Evolutionary conservation across 2,888 invertebrate genomes (phyloP), one percentile per base, ranked within the genome.

Genomic region (Drosophila melanocephala): DNA sequence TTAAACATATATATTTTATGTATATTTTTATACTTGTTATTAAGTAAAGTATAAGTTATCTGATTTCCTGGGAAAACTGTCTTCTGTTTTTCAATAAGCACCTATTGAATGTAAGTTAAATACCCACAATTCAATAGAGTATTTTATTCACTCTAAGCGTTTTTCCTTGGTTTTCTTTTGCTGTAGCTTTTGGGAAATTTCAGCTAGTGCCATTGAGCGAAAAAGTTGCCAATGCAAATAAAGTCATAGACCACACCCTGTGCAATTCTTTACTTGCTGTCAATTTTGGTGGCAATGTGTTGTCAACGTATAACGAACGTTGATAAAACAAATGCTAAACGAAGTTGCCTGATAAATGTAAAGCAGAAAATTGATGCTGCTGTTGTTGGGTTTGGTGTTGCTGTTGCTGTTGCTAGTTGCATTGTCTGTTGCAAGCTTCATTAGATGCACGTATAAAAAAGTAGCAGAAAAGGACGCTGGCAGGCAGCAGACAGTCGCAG

Each of bases 401-500:
- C 19, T 56, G 57, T 65, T 53, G 75, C 61, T 52, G 51, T 35
- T 72, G 63, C 35, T 19, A 30, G 52, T 55, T 66, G 73, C 65
- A 77, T 77, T 79, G 77, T 82, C 81, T 77, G 84, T 58, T 62
- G 82, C 78, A 82, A 84, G 82, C 82, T 84, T 82, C 82, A 84
- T 82, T 82, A 82, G 81, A 72, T 64, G 81, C 70, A 64, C 52
- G 80, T 63, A 57, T 35, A 19, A 42, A 26, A 35, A n/a, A 33
- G 53, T 14, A 39, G 3, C 14, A 51, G 33, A 53, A 30, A 55
- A 32, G 52, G 47, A 53, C 44, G 39, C 10, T 30, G 22, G 47
- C 47, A 51, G 44, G 28, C 52, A 19, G 56, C 28, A 28, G 35
- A 35, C 44, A 37, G 69, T n/a, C 37, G 42, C 59, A 42, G 51